Conservation (phyloP, 2,113 vertebrate genomes). For the Caranx ignobilis region DNA sequence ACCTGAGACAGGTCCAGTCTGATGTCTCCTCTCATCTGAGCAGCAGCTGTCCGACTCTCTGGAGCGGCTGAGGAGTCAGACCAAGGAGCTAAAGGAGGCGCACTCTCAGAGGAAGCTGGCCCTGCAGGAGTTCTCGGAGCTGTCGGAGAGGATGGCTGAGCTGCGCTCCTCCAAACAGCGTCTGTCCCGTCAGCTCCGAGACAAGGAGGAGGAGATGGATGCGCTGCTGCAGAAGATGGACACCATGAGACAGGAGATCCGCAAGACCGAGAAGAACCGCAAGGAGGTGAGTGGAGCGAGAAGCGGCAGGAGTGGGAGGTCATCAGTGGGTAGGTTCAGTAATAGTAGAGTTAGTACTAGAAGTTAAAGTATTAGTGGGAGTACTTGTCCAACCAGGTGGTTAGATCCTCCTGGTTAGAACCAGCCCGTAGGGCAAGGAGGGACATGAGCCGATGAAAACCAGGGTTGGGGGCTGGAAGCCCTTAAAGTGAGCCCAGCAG, state of each 20-base stretch:
- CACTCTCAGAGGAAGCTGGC: constrained; percentile 93
- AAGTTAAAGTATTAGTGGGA: no score
- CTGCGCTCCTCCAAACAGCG: constrained; percentile 93
- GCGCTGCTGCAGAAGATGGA: constrained; percentile 91
- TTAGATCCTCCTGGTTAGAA: no score
- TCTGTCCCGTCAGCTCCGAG: constrained; percentile 91
- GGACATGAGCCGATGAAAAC: no score
- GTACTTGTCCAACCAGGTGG: no score
- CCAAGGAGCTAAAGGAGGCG: constrained; percentile 93
- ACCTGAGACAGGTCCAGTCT: not conserved
- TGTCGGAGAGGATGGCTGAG: constrained; percentile 92
- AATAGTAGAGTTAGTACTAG: no score
- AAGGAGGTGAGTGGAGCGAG: constrained; percentile 87
- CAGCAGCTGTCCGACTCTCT: constrained; percentile 93
- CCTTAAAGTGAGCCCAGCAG: no score
- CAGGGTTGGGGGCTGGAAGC: no score
- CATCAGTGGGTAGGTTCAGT: no score
- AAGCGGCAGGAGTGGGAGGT: not conserved
- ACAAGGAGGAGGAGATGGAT: constrained; percentile 96
- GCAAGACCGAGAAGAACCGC: constrained; percentile 90
- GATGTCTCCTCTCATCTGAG: constrained; percentile 1
- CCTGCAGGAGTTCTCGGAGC: constrained; percentile 93
- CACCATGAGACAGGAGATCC: constrained; percentile 89
- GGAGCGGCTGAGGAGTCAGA: constrained; percentile 91
- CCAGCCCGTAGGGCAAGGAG: no score